Percentiles rank a stretch among this genome's conserved stretches.
These are phyloP conservation scores for Ia io DNA, from an alignment of 2,113 vertebrate genomes.

Conservation along the genomic window DNA sequence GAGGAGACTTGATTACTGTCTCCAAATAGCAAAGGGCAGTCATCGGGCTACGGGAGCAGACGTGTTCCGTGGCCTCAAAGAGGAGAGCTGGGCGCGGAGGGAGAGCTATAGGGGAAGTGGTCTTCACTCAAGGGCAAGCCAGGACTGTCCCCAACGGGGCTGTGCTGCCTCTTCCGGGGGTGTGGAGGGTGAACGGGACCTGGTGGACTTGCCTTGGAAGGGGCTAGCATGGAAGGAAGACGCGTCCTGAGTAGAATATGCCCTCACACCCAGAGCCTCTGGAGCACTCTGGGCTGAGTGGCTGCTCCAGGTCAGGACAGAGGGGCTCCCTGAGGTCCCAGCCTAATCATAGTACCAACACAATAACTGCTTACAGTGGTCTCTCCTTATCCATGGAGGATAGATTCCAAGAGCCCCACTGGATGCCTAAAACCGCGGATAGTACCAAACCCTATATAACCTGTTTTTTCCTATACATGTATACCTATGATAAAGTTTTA, in stretches of 20 bases:
- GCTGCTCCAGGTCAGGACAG: not conserved
- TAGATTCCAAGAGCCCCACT: not conserved
- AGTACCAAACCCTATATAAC: not conserved
- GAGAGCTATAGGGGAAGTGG: not conserved
- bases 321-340: not conserved
- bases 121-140: not conserved
- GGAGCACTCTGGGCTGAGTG: not conserved
- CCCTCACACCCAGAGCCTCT: not conserved
- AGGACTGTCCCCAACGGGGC: not conserved
- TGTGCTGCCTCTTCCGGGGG: not conserved
- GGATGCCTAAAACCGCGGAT: not conserved
- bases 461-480: not conserved
- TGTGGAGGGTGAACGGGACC: not conserved
- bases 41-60: not conserved
- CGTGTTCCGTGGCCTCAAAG: not conserved
- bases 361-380: not conserved
- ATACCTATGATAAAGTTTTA: not conserved
- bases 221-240: not conserved
- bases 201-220: not conserved
- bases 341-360: not conserved
- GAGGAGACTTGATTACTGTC: not conserved
- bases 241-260: not conserved
- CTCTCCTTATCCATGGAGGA: not conserved
- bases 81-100: not conserved
- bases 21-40: conserved; percentile 51